A percentile compares a stretch with the other conserved stretches of the same genome.
Conservation (phyloP, 2,797 vertebrate genomes). For the Thaleichthys pacificus region DNA sequence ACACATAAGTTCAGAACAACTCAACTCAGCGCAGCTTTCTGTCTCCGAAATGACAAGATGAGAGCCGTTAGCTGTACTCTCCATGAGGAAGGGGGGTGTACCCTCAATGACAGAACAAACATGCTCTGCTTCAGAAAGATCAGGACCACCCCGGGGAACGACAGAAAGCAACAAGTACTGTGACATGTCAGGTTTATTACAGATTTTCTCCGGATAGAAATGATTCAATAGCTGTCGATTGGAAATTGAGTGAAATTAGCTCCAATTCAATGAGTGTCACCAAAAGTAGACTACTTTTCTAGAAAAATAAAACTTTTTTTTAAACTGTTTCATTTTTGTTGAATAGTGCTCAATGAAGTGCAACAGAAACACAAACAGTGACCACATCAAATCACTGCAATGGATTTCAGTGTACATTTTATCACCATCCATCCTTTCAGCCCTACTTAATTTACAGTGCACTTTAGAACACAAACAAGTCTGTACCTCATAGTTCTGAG, state of each 20-base stretch:
- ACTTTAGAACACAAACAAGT: too few species aligned
- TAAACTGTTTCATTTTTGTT: neutral
- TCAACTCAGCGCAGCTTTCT: neutral
- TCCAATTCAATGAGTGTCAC: neutral
- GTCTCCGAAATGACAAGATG: neutral
- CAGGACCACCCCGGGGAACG: neutral
- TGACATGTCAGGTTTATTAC: neutral
- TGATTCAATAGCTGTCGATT: neutral
- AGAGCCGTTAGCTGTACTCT: neutral
- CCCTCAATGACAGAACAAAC: neutral
- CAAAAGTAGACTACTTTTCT: neutral
- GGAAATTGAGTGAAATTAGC: neutral
- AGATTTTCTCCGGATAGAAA: neutral
- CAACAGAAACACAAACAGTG: neutral
- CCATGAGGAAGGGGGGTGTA: neutral
- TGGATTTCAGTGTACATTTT: too few species aligned
- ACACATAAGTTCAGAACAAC: neutral
- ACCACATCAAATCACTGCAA: neutral
- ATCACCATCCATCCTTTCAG: neutral
- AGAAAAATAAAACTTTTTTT: neutral
- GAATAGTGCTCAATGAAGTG: too few species aligned
- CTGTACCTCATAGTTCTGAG: too few species aligned
- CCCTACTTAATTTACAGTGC: too few species aligned
- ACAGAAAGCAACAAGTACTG: neutral
- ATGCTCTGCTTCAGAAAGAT: slow-evolving; percentile 5